phyloP scores from a whole-genome alignment of 2,113 vertebrate genomes.

The Psilopsiagon aymara region DNA sequence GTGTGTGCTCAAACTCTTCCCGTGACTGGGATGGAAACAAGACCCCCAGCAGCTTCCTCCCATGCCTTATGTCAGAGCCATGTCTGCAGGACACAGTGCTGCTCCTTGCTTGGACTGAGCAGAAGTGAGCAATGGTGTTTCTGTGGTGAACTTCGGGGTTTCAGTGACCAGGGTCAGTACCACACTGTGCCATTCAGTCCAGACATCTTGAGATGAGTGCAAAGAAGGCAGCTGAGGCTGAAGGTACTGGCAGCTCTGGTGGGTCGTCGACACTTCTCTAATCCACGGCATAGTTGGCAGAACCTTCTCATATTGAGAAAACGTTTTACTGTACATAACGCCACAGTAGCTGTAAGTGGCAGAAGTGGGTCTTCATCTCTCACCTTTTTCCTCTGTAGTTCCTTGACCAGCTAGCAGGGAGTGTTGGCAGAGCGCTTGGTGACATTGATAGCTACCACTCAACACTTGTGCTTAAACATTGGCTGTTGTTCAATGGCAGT shows the following conservation, averaged over 20 bases:
- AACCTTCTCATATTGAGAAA: background rate
- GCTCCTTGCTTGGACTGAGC: background rate
- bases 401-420: background rate
- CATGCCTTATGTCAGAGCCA: rapidly evolving
- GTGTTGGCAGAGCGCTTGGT: background rate
- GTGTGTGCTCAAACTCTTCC: background rate
- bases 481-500: background rate
- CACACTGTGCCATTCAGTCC: rapidly evolving
- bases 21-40: background rate
- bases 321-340: background rate
- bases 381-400: background rate
- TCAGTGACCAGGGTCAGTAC: background rate
- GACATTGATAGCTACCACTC: background rate
- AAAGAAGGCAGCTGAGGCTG: background rate
- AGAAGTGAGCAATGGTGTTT: background rate
- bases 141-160: background rate
- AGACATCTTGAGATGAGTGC: background rate
- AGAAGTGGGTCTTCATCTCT: background rate
- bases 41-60: background rate
- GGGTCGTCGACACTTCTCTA: background rate
- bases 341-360: background rate
- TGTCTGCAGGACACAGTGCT: background rate
- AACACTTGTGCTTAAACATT: background rate
- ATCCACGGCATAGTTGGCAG: background rate
- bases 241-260: background rate